Conservation (phyloP, 2,797 vertebrate genomes). For the Ataeniobius toweri region DNA sequence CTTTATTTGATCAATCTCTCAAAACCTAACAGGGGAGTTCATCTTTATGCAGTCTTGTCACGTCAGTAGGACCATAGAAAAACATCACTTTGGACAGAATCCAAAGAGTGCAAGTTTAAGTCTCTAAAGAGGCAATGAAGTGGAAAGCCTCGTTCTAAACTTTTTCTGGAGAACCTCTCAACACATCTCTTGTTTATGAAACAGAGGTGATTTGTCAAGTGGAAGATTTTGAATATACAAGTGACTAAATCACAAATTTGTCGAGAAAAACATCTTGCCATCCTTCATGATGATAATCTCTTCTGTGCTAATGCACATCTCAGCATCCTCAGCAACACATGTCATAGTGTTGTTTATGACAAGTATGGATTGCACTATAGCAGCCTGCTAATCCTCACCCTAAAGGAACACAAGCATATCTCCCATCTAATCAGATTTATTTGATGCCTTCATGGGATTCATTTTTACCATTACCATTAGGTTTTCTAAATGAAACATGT, state of each 20-base stretch:
- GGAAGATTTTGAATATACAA: conserved; percentile 58
- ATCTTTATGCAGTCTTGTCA: conserved; percentile 17
- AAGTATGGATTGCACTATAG: conserved; percentile 86
- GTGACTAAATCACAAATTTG: conserved; percentile 60
- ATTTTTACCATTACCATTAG: conserved; percentile 75
- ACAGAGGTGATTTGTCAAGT: conserved; percentile 65
- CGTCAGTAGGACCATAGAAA: conserved; percentile 9
- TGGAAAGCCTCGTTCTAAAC: conserved; percentile 43
- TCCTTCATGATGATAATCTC: conserved; percentile 90
- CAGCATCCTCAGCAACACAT: conserved; percentile 91
- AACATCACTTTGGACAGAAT: conserved; percentile 17
- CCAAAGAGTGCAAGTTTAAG: conserved; percentile 14
- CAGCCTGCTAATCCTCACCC: conserved; percentile 82
- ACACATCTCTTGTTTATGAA: conserved; percentile 57
- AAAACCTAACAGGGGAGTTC: conserved; percentile 1
- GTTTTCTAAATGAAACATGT: conserved; percentile 62
- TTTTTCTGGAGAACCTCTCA: conserved; percentile 47
- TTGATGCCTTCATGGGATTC: conserved; percentile 69
- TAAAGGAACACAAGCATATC: conserved; percentile 71
- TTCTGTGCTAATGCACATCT: conserved; percentile 94
- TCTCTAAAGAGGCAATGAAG: conserved; percentile 28
- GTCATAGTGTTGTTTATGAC: conserved; percentile 94
- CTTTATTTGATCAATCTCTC: conserved; percentile 20
- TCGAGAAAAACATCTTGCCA: conserved; percentile 78
- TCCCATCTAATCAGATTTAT: conserved; percentile 79